These are phyloP conservation scores for Drosophila aff. DNA, from an alignment of 1,140 invertebrate species.

Conservation along the genomic window DNA sequence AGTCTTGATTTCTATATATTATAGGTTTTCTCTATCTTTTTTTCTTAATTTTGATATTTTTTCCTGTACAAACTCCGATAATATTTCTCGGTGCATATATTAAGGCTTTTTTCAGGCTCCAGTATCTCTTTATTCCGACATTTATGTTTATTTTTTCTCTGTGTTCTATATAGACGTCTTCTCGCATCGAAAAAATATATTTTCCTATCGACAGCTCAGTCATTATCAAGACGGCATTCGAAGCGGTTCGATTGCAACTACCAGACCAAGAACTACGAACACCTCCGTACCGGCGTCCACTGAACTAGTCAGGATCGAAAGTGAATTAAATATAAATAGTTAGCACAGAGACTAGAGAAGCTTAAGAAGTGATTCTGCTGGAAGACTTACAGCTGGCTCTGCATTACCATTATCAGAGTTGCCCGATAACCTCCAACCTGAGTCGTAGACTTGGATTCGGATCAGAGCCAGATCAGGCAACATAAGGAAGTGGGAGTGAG, in stretches of 20 bases:
- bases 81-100: constrained; percentile 52
- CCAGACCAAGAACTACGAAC: constrained; percentile 10
- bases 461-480: constrained; percentile 6
- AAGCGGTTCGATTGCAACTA: constrained; percentile 40
- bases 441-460: constrained; percentile 14
- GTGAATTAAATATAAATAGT: constrained; percentile 15
- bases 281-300: not conserved
- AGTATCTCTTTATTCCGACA: constrained; percentile 47
- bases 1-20: too few species aligned
- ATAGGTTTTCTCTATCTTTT: not conserved
- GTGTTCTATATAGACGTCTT: constrained; percentile 32
- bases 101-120: constrained; percentile 30
- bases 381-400: constrained; percentile 5
- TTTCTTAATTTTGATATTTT: not conserved
- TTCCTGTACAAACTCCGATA: not conserved
- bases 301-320: constrained; percentile 3
- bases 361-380: constrained; percentile 1
- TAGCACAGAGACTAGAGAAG: not conserved
- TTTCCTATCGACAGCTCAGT: constrained; percentile 53
- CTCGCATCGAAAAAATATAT: constrained; percentile 42
- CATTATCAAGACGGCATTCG: constrained; percentile 73
- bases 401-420: constrained; percentile 46
- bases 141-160: constrained; percentile 35
- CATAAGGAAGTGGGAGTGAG: constrained; percentile 30
- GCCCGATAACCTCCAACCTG: constrained; percentile 55